phyloP scores from a whole-genome alignment of 2,113 vertebrate species.

The Phycodurus eques region DNA sequence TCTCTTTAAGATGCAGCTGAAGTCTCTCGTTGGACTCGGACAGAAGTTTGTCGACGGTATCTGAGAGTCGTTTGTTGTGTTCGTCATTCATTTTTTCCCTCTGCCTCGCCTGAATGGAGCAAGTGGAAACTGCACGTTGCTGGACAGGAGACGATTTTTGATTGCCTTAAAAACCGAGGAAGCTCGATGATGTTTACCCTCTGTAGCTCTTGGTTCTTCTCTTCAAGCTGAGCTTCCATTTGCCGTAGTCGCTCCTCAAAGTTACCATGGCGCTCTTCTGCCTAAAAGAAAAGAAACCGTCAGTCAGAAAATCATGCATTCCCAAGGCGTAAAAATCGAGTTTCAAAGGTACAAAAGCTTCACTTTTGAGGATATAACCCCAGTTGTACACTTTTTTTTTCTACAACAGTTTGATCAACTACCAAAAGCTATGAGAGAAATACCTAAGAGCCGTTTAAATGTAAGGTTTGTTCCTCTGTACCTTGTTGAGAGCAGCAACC shows the following conservation, averaged over 20 bases:
- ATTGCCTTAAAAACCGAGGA: not conserved
- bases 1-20: constrained; percentile 90
- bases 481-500: constrained; percentile 90
- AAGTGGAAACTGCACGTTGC: not conserved
- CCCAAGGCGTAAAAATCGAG: not conserved
- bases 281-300: constrained; percentile 62
- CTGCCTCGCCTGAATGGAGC: constrained; percentile 79
- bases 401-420: not conserved
- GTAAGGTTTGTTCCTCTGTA: constrained; percentile 25
- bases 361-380: not conserved
- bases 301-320: not conserved
- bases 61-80: constrained; percentile 90
- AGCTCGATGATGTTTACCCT: constrained; percentile 68
- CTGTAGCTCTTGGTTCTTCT: constrained; percentile 92
- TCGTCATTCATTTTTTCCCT: constrained; percentile 94
- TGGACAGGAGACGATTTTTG: not conserved
- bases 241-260: constrained; percentile 89
- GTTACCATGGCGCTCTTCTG: constrained; percentile 90
- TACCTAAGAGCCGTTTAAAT: not conserved
- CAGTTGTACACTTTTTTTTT: not conserved
- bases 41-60: constrained; percentile 89
- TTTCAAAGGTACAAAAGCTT: not conserved
- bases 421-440: not conserved
- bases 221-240: constrained; percentile 87
- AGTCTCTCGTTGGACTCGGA: constrained; percentile 91